Evolutionary conservation across 2,888 invertebrate genomes (phyloP).

Genomic region (Ormyrus nitidulus): DNA sequence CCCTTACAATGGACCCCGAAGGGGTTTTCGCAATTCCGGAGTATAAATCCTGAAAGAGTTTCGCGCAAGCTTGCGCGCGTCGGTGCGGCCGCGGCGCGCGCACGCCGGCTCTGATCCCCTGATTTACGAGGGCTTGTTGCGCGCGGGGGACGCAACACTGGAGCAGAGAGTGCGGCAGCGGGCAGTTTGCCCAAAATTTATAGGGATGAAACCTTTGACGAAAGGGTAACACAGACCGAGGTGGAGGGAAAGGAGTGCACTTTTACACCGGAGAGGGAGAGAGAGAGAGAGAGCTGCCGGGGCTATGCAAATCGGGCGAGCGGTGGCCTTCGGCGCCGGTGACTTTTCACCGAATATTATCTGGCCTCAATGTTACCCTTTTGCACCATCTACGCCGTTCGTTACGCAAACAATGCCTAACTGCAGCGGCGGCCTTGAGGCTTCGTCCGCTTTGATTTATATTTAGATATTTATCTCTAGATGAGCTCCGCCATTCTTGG

Average conservation of each 20-base stretch:
- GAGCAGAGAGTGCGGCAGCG: conserved; percentile 23
- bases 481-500: background rate
- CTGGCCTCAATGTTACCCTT: conserved; percentile 42
- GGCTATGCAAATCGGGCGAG: conserved; percentile 8
- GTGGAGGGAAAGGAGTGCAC: conserved; percentile 10
- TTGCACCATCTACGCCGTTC: conserved; percentile 43
- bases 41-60: conserved; percentile 32
- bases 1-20: background rate
- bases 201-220: conserved; percentile 12
- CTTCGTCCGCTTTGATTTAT: conserved; percentile 4
- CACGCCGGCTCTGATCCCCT: background rate
- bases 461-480: background rate
- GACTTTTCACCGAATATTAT: background rate
- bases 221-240: background rate
- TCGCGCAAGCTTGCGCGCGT: conserved; percentile 36
- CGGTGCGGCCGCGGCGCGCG: conserved; percentile 1
- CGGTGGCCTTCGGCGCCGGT: conserved; percentile 31
- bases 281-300: background rate
- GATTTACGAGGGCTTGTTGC: conserved; percentile 29
- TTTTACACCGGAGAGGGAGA: conserved; percentile 29
- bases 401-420: conserved; percentile 48
- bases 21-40: conserved; percentile 29
- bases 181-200: conserved; percentile 24
- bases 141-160: conserved; percentile 17
- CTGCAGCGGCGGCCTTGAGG: conserved; percentile 14